Evolutionary conservation across 1,140 invertebrate species (phyloP).

Genomic region (Ridgeia piscesae): DNA sequence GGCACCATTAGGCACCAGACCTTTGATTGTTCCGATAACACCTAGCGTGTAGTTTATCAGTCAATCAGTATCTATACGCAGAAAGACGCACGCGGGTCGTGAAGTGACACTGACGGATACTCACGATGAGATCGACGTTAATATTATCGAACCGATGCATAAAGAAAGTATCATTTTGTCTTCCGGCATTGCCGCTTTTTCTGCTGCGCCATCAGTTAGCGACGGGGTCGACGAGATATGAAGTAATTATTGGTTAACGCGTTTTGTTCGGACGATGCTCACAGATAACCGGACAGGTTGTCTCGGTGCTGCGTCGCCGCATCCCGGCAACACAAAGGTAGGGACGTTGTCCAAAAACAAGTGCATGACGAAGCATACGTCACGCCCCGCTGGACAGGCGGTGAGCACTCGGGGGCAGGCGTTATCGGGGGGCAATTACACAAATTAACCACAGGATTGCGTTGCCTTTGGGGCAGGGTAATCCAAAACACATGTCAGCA

Average conservation of each 20-base stretch:
- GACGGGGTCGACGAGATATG: not conserved
- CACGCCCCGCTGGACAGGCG: not conserved
- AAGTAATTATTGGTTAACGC: not conserved
- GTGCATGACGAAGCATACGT: not conserved
- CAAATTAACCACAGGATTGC: not conserved
- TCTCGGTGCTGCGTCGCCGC: not conserved
- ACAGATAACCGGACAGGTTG: not conserved
- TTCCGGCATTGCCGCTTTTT: not conserved
- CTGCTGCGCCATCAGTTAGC: not conserved
- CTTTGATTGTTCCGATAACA: not conserved
- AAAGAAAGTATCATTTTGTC: not conserved
- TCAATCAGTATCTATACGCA: not conserved
- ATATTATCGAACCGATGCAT: not conserved
- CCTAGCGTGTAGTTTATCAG: not conserved
- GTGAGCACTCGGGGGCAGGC: not conserved
- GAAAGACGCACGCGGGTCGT: not conserved
- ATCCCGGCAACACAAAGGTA: not conserved
- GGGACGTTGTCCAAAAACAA: not conserved
- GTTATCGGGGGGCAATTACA: not conserved
- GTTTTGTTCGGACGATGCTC: not conserved
- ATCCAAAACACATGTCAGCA: not conserved
- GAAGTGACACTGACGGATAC: not conserved
- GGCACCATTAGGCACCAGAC: not conserved
- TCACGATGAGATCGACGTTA: not conserved
- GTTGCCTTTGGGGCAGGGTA: not conserved